These are phyloP conservation scores for Pristionchus maxplancki DNA, from an alignment of 2,888 invertebrate genomes.

Conservation along the genomic window DNA sequence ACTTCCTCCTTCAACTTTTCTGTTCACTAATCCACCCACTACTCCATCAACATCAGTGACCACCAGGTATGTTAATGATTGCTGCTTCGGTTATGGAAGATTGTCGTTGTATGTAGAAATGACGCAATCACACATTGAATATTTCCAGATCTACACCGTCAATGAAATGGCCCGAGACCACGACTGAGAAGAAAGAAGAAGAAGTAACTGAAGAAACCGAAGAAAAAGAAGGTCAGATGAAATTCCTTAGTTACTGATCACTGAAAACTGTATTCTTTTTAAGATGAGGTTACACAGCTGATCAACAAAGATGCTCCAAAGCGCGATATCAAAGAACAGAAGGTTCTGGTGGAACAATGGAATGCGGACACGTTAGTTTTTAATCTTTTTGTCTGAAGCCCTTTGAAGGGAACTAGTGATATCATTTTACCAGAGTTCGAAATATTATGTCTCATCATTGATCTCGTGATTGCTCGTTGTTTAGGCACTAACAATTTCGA, in stretches of 20 bases:
- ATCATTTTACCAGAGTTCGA: too few relatives aligned
- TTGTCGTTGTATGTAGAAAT: background rate
- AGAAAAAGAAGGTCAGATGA: background rate
- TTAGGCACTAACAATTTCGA: background rate
- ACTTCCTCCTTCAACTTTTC: background rate
- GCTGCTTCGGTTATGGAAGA: too few relatives aligned
- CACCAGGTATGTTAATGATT: too few relatives aligned
- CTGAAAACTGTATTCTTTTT: background rate
- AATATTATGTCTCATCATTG: too few relatives aligned
- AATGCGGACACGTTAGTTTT: slow-evolving; percentile 12
- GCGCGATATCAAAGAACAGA: background rate
- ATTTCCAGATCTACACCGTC: slow-evolving; percentile 9
- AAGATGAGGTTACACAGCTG: slow-evolving; percentile 21
- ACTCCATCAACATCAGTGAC: background rate
- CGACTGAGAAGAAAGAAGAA: slow-evolving; percentile 15
- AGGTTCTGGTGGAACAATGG: background rate
- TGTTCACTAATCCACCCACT: slow-evolving; percentile 39
- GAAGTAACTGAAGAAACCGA: background rate
- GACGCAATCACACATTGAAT: background rate
- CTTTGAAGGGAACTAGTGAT: too few relatives aligned
- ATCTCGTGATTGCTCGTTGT: background rate
- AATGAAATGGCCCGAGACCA: slow-evolving; percentile 44
- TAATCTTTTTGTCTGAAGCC: too few relatives aligned
- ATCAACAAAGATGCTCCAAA: slow-evolving; percentile 23
- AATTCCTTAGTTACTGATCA: background rate